Evolutionary conservation across 2,888 invertebrate species (phyloP), one percentile per base, ranked within the genome.

Genomic region (Plagodis pulveraria): DNA sequence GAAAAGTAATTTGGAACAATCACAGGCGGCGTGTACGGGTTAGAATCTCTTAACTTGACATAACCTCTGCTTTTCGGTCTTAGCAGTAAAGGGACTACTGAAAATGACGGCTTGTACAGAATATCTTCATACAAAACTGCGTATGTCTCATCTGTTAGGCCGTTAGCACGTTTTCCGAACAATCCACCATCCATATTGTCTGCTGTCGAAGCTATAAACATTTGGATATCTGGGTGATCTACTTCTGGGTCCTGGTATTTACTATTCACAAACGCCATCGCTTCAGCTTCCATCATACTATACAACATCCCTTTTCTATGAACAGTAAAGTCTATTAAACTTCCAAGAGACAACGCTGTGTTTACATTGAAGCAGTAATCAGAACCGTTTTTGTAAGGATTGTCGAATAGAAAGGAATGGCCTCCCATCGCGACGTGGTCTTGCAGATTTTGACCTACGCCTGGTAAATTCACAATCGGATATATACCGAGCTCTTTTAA

Each of bases 1-100:
- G 94, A 85, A 73, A 95, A 96, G 81, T 99, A 99, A 82, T 98
- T 98, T 0, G 99, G 96, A 82, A 96, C 96, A 61, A 99, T 97
- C n/a, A 95, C 82, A 0, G 98, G 98, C 67, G 96, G 95, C 0
- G 95, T 93, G 55, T 93, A 89, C 0, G 98, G 96, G 78, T 97
- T 94, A 0, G 90, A 88, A 49, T 96, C 95, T 68, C 91, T 93
- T 0, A 99, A 84, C 67, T 94, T 89, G 10, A 97, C 78, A 67
- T 89, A 93, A 0, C 97, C 97, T 46, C 95, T 87, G 71, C 97
- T 97, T 65, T 91, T 94, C 0, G 97, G 97, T 52, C 97, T 88
- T 74, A 97, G 83, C n/a, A 97, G 69, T 46, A 96, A 80, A 0
- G 96, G 96, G 0, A 95, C 90, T 2, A 96, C 88, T 41, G 95